Conservation (phyloP, 2,797 vertebrate species). For the Chiloscyllium punctatum region DNA sequence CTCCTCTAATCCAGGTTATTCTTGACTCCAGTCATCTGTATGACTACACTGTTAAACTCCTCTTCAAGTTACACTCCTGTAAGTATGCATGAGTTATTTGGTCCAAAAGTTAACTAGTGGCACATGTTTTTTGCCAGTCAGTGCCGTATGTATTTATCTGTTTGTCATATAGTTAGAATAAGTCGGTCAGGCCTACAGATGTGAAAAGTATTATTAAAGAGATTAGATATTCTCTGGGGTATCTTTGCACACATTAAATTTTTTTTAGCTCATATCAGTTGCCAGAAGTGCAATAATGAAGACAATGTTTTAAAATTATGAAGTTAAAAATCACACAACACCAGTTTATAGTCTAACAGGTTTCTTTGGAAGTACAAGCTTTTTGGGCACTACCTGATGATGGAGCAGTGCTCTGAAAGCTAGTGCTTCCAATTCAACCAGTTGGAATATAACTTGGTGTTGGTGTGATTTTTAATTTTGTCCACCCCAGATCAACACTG, state of each 20-base stretch:
- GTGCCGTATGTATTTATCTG: not conserved
- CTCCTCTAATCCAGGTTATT: constrained; percentile 91
- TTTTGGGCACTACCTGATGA: too few species aligned
- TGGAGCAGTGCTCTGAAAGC: too few species aligned
- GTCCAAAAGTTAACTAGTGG: not conserved
- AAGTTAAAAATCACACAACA: too few species aligned
- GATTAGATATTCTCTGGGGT: not conserved
- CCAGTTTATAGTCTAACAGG: too few species aligned
- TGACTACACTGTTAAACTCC: constrained; percentile 89
- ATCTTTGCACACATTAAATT: not conserved
- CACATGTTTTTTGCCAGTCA: too few species aligned
- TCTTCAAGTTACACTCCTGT: constrained; percentile 95
- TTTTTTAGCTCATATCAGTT: not conserved
- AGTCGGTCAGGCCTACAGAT: not conserved
- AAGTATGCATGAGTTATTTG: constrained; percentile 51
- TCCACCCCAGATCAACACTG: too few species aligned
- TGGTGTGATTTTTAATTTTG: too few species aligned
- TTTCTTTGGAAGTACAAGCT: too few species aligned
- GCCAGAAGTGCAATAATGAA: not conserved
- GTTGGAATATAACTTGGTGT: too few species aligned
- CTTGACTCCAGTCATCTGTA: constrained; percentile 96
- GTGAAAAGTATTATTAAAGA: not conserved
- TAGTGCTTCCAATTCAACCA: too few species aligned
- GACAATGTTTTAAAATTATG: not conserved
- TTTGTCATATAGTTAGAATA: not conserved